Conservation (phyloP, 2,113 vertebrate species). For the Excalfactoria chinensis region DNA sequence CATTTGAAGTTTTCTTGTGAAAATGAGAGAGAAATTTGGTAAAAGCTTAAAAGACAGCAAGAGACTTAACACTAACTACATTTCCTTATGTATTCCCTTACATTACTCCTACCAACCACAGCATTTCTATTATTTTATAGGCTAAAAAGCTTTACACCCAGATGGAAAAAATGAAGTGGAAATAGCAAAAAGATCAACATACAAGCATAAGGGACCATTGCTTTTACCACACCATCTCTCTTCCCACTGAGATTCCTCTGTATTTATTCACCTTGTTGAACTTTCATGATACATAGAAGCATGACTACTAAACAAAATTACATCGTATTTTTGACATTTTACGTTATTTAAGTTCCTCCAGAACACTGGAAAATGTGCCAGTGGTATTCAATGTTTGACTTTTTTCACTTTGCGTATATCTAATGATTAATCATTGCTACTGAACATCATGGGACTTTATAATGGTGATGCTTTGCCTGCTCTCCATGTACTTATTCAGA, state of each 20-base stretch:
- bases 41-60: not conserved
- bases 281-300: not conserved
- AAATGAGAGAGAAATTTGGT: not conserved
- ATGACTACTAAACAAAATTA: not conserved
- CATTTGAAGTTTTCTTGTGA: not conserved
- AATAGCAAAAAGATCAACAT: not conserved
- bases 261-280: not conserved
- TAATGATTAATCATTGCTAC: conserved; percentile 30
- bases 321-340: not conserved
- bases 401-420: conserved; percentile 20
- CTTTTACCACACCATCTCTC: not conserved
- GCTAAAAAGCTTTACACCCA: not conserved
- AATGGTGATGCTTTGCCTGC: not conserved
- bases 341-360: not conserved
- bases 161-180: not conserved
- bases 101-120: not conserved
- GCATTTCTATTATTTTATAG: not conserved
- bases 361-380: not conserved
- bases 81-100: not conserved
- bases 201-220: not conserved
- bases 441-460: conserved; percentile 28
- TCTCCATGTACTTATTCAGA: not conserved
- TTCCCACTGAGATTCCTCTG: not conserved
- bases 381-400: not conserved
- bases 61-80: not conserved